phyloP scores from a whole-genome alignment of 1,140 invertebrate genomes.

The Epicauta chinensis region DNA sequence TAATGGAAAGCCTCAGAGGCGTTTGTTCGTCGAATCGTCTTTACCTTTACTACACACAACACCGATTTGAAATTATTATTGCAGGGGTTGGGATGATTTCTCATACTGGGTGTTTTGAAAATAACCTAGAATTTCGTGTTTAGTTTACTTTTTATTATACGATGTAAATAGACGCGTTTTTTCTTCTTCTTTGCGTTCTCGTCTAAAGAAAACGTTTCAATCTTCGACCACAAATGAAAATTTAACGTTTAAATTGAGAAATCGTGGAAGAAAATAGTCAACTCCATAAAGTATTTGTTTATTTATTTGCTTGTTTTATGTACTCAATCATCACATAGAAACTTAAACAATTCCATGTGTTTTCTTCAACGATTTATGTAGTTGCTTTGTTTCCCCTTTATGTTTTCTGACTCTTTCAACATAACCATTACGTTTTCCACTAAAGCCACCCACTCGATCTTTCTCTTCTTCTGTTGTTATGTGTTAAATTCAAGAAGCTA shows the following conservation, averaged over 20 bases:
- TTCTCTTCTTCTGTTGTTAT: constrained; percentile 1
- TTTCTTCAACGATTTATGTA: constrained; percentile 27
- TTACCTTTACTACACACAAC: constrained; percentile 20
- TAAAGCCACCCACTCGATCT: constrained; percentile 12
- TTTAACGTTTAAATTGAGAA: too few species aligned
- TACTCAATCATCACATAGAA: constrained; percentile 30
- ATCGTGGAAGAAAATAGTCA: neutral
- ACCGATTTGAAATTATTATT: constrained; percentile 25
- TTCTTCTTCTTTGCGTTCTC: neutral
- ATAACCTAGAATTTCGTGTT: constrained; percentile 1
- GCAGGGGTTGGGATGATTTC: neutral
- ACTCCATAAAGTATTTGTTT: constrained; percentile 31
- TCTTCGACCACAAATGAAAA: too few species aligned
- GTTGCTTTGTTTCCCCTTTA: constrained; percentile 27
- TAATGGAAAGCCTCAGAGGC: constrained; percentile 35
- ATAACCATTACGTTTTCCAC: constrained; percentile 22
- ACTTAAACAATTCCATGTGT: constrained; percentile 33
- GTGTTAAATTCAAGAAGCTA: constrained; percentile 6
- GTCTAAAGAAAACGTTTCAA: too few species aligned
- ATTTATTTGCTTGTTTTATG: constrained; percentile 29
- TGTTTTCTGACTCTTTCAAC: constrained; percentile 24
- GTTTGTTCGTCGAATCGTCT: constrained; percentile 29
- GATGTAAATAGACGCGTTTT: constrained; percentile 7
- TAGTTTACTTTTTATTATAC: constrained; percentile 23
- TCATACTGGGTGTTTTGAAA: too few species aligned